Conservation (phyloP, 2,888 invertebrate species). For the Phymatocera aterrima region DNA sequence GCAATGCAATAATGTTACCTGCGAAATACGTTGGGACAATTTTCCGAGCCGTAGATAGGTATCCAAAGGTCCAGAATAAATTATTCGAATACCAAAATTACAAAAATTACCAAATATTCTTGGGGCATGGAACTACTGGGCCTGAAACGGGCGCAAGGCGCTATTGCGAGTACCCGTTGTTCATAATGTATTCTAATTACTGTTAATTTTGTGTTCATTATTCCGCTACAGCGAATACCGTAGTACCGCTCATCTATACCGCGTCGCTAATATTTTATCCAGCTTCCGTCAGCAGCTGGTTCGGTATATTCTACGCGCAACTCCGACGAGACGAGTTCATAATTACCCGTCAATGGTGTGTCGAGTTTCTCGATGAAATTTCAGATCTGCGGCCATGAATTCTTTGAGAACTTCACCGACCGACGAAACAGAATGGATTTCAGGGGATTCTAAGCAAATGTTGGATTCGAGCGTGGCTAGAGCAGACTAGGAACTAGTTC, state of each 20-base stretch:
- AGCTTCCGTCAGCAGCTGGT: neutral
- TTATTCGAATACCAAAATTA: constrained; percentile 2
- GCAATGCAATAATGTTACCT: constrained; percentile 41
- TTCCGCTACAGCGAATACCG: constrained; percentile 37
- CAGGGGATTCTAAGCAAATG: neutral
- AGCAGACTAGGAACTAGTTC: neutral
- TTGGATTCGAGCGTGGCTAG: neutral
- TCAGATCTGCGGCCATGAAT: neutral
- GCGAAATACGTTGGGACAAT: constrained; percentile 13
- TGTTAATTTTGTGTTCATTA: constrained; percentile 57
- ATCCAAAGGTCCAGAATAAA: neutral
- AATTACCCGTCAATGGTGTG: neutral
- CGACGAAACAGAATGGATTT: neutral
- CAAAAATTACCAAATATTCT: neutral
- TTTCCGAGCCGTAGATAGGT: constrained; percentile 2
- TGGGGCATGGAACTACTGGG: neutral
- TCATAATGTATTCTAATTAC: constrained; percentile 53
- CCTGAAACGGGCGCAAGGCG: neutral
- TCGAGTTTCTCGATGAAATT: neutral
- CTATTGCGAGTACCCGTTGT: neutral
- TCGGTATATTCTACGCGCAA: neutral
- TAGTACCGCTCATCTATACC: constrained; percentile 27
- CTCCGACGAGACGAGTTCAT: neutral
- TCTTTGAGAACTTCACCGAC: neutral
- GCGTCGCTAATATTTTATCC: neutral